phyloP scores from a whole-genome alignment of 2,113 vertebrate species.

The Pachyramphus minor region DNA sequence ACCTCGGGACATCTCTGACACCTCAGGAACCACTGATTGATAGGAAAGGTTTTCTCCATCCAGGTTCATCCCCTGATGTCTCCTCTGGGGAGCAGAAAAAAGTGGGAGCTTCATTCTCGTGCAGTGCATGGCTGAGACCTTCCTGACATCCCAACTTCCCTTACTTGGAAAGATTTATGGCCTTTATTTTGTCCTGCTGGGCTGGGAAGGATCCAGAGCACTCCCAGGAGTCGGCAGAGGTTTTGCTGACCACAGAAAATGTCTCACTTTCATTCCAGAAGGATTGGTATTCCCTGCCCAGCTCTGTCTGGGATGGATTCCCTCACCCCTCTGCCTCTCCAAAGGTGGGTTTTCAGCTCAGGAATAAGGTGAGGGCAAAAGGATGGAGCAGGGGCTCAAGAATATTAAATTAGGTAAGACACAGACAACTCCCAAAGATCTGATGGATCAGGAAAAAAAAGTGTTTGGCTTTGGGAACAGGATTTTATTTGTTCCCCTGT shows the following conservation, averaged over 20 bases:
- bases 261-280: not conserved
- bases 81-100: not conserved
- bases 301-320: not conserved
- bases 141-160: not conserved
- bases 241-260: not conserved
- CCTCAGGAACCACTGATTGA: not conserved
- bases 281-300: not conserved
- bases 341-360: not conserved
- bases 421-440: too few relatives aligned
- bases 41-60: not conserved
- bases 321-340: not conserved
- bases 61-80: not conserved
- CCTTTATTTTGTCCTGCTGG: not conserved
- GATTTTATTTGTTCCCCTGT: not conserved
- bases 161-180: not conserved
- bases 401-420: not conserved
- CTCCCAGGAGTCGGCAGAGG: accelerated
- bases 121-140: not conserved
- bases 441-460: not conserved
- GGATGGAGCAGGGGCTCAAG: not conserved
- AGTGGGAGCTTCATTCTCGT: not conserved
- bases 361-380: not conserved
- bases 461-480: not conserved
- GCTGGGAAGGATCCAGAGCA: not conserved
- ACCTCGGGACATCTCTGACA: not conserved